Evolutionary conservation across 2,888 invertebrate genomes (phyloP).

Genomic region (Blastobasis lacticolella): DNA sequence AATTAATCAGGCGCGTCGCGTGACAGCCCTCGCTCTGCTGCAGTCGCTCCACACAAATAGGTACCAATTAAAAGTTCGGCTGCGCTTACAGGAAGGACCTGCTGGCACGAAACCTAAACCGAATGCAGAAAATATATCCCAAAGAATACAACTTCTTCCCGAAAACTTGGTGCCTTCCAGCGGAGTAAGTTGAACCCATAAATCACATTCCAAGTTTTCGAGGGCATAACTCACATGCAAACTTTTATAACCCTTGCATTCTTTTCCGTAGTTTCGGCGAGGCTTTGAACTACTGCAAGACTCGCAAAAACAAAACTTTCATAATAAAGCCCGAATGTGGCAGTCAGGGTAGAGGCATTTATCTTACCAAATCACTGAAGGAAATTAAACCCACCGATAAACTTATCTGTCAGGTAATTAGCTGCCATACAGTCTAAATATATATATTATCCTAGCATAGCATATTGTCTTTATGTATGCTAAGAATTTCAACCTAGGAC

Average conservation of each 20-base stretch:
- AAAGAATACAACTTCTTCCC: slow-evolving; percentile 94
- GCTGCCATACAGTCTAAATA: no score
- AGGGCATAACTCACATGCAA: background rate
- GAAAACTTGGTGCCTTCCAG: slow-evolving; percentile 94
- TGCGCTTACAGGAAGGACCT: slow-evolving; percentile 82
- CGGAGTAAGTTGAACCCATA: slow-evolving; percentile 79
- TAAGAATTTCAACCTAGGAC: no score
- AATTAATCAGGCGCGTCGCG: no score
- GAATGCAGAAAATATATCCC: slow-evolving; percentile 91
- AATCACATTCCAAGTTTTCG: background rate
- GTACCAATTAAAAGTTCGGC: background rate
- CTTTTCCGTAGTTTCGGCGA: slow-evolving; percentile 76
- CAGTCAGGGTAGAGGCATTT: slow-evolving; percentile 92
- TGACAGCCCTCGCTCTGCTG: no score
- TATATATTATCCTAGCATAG: no score
- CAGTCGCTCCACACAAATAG: no score
- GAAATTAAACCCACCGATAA: slow-evolving; percentile 86
- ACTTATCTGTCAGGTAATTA: slow-evolving; percentile 87
- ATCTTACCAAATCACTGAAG: slow-evolving; percentile 86
- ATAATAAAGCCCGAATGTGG: slow-evolving; percentile 95
- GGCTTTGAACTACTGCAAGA: slow-evolving; percentile 80
- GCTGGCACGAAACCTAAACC: slow-evolving; percentile 89
- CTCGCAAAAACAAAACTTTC: slow-evolving; percentile 82
- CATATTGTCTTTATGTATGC: no score
- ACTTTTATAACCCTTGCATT: background rate